Conservation (phyloP, 2,888 invertebrate species). For the Macrophya alboannulata region DNA sequence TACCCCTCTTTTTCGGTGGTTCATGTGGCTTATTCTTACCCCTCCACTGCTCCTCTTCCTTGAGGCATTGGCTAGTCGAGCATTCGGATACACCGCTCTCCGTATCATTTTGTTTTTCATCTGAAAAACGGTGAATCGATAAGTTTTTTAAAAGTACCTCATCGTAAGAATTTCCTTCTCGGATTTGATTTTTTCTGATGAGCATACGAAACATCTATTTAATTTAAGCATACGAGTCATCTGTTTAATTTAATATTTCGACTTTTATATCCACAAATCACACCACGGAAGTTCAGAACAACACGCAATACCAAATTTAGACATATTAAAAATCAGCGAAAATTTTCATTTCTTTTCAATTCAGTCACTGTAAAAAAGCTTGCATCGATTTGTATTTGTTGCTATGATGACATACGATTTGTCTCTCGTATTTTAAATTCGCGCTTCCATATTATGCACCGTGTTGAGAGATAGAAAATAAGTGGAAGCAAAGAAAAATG, state of each 20-base stretch:
- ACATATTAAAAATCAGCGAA: no score
- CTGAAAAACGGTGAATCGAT: background rate
- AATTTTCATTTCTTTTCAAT: no score
- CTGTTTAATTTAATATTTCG: background rate
- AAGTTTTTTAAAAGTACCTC: background rate
- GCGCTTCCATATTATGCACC: background rate
- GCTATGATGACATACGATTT: no score
- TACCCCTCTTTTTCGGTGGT: constrained; percentile 47
- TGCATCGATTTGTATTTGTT: no score
- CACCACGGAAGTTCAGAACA: no score
- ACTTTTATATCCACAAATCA: background rate
- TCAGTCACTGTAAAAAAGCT: no score
- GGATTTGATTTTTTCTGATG: background rate
- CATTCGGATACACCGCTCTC: background rate
- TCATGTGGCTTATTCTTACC: background rate
- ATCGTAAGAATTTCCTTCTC: background rate
- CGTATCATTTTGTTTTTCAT: background rate
- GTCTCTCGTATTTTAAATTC: no score
- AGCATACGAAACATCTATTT: background rate
- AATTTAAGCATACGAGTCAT: no score
- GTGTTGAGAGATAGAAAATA: background rate
- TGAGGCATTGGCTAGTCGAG: background rate
- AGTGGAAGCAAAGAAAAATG: no score
- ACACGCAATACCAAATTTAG: no score
- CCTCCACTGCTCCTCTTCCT: constrained; percentile 14